Evolutionary conservation across 2,113 vertebrate genomes (phyloP), one percentile per base, ranked within the genome.

Genomic region (Ibidorhyncha struthersii): DNA sequence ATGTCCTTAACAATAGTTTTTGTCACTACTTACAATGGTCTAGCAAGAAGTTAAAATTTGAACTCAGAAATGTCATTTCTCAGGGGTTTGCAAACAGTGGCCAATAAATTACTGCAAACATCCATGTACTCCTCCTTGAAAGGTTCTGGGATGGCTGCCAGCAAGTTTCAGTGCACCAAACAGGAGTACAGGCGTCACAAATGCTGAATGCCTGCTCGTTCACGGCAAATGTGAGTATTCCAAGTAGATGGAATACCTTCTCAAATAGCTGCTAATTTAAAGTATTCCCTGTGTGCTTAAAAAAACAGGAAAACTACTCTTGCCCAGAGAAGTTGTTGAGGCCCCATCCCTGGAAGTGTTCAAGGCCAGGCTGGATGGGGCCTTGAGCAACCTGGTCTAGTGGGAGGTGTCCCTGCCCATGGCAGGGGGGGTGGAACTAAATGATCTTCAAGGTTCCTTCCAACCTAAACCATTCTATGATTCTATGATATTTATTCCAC

Each of bases 91-190:
- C 69, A 88, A 90, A 86, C 34, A 95, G 69, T 70, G 84, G 41
- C 49, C 23, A 94, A 23, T 87, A 59, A 94, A 85, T 84, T 95
- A 86, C 63, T 82, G 59, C 86, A 84, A 52, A 77, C 0, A 0
- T 87, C 78, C 71, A 22, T 81, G 32, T 70, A 69, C 19, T 79
- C 56, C 86, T 96, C 72, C 43, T 89, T 95, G 50, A 93, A 85
- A 89, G 73, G n/a, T 71, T 92, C 69, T 96, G 83, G 92, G 91
- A 82, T 62, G 72, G 55, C 58, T 84, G 85, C 91, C 92, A 93
- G 40, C 77, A 86, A 83, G 56, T 79, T 94, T 77, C 77, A 95
- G 41, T 84, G 74, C 52, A 77, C 55, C 49, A 81, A 32, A 67
- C 45, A 47, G 36, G 19, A 55, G 27, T 72, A 55, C 77, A 96